A percentile compares a stretch with the other conserved stretches of the same genome.
Conservation (phyloP, 2,888 invertebrate genomes). For the Masnerella sp. region DNA sequence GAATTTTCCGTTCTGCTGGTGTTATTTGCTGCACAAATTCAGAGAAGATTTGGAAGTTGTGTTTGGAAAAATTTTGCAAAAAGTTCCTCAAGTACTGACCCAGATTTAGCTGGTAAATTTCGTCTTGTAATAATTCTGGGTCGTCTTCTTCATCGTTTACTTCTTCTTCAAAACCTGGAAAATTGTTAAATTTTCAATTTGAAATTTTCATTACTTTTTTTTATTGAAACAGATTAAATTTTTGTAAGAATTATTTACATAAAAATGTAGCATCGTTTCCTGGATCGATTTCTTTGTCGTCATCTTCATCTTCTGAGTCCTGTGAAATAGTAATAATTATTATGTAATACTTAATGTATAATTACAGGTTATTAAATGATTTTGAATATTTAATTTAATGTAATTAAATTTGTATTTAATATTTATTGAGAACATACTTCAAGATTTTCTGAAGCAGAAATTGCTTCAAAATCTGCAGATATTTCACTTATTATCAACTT, state of each 20-base stretch:
- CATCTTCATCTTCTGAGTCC: constrained; percentile 76
- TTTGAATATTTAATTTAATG: too few species aligned
- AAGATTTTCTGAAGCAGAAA: constrained; percentile 19
- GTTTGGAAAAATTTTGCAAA: constrained; percentile 81
- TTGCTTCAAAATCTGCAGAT: constrained; percentile 80
- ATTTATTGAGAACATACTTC: constrained; percentile 19
- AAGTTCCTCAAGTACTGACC: constrained; percentile 83
- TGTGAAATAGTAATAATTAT: constrained; percentile 50
- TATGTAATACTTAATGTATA: too few species aligned
- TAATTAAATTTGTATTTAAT: too few species aligned
- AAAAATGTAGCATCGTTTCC: constrained; percentile 67
- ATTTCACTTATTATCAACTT: constrained; percentile 84
- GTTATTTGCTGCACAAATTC: constrained; percentile 82
- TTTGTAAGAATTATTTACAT: constrained; percentile 18
- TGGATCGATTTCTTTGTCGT: constrained; percentile 68
- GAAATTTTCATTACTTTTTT: background rate
- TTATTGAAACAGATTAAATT: background rate
- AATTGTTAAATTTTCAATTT: background rate
- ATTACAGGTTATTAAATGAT: too few species aligned
- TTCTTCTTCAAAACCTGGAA: constrained; percentile 57
- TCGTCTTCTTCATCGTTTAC: constrained; percentile 79
- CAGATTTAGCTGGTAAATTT: constrained; percentile 82
- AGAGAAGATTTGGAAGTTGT: constrained; percentile 82
- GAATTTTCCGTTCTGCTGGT: constrained; percentile 79
- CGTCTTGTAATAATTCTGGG: constrained; percentile 82